Base-by-base conservation (phyloP, 2,888 invertebrate species). In the Shargacucullia verbasci region DNA sequence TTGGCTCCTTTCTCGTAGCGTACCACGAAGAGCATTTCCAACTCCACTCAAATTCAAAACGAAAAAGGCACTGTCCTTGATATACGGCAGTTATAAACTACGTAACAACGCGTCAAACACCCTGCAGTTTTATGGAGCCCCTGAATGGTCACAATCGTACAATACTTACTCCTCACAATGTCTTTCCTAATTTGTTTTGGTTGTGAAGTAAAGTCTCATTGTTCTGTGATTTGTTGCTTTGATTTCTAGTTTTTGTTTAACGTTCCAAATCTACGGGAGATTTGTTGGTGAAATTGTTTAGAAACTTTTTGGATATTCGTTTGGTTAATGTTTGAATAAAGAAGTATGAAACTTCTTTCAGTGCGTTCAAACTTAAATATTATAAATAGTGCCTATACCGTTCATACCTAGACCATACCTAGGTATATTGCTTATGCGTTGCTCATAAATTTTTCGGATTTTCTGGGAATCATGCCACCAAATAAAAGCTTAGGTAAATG, bases 181-280 rank as follows among this genome's bases (percentile, higher is more conserved):
- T 57, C 29, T 69, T 80, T 70, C 80, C 83, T 92, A 93, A 93
- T 93, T 91, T 93, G 93, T 93, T 92, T 93, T 93, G 93, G 92
- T 93, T 90, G 81, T 78, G 81, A 82, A 80, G 80, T 81, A 89
- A 88, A 85, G 85, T 80, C 43, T 58, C 63, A 78, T 89, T 91
- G 88, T 90, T 81, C 80, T 39, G 43, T 66, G 78, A 83, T 88
- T 85, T 87, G 88, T 90, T 88, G 84, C 84, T 81, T 84, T 83
- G 82, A 88, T 87, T 77, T 58, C 53, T 20, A 50, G 62, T 81
- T 78, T 83, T 82, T 76, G 70, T 70, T 27, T 13, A 34, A 40
- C 31, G 25, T 10, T 13, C 29, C 29, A 67, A 66, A 73, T 53
- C 86, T 57, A 65, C 84, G 81, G 87, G 86, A 41, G 65, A 59